These are phyloP conservation scores for Pseudotriccus pelzelni DNA, from an alignment of 2,797 vertebrate species.

Conservation along the genomic window DNA sequence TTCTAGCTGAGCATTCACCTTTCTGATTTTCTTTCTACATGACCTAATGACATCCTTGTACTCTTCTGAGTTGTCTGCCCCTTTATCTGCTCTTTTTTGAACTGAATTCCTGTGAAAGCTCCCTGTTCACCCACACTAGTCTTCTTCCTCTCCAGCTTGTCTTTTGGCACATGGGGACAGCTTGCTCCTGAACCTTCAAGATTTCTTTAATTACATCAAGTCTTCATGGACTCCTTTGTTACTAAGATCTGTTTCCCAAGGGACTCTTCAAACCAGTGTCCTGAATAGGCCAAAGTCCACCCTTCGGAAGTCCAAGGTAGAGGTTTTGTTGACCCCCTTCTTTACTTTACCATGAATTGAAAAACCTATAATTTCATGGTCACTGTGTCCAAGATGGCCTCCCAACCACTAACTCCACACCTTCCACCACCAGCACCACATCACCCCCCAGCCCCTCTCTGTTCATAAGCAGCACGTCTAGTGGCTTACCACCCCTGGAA, in stretches of 20 bases:
- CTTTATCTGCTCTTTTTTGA: neutral
- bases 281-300: neutral
- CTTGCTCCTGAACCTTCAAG: rapidly evolving
- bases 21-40: neutral
- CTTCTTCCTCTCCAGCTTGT: neutral
- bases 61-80: neutral
- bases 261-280: neutral
- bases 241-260: neutral
- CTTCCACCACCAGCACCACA: too few relatives aligned
- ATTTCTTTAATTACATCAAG: neutral
- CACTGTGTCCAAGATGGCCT: neutral
- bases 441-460: neutral
- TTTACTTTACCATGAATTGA: neutral
- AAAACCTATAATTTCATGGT: neutral
- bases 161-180: neutral
- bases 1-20: neutral
- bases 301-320: too few relatives aligned
- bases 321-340: neutral
- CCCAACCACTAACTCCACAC: too few relatives aligned
- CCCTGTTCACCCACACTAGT: too few relatives aligned
- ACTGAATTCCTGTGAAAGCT: neutral
- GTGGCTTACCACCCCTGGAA: too few relatives aligned
- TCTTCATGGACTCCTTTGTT: neutral
- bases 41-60: neutral
- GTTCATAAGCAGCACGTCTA: neutral